Percentiles rank a stretch among this genome's conserved stretches.
phyloP scores from a whole-genome alignment of 1,140 invertebrate genomes.

The Radopholus similis region DNA sequence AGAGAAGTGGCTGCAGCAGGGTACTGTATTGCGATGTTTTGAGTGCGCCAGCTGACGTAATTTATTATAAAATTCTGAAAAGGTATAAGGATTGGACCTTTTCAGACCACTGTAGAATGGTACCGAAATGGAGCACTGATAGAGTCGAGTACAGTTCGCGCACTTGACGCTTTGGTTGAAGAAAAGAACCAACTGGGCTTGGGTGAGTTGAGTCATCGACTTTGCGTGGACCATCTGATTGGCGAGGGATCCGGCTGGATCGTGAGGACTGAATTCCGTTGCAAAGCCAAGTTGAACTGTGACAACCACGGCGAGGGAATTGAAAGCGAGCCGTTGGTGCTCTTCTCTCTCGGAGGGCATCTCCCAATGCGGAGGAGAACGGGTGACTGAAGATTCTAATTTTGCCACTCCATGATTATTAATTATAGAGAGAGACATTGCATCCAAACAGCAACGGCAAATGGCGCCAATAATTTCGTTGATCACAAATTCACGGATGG shows the following conservation, averaged over 20 bases:
- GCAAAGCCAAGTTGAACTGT: background rate
- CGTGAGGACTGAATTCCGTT: background rate
- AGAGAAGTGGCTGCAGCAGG: conserved; percentile 3
- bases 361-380: too few relatives aligned
- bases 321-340: background rate
- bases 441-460: background rate
- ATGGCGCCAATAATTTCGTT: conserved; percentile 15
- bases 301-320: background rate
- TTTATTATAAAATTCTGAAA: background rate
- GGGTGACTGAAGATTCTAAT: background rate
- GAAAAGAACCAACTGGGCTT: background rate
- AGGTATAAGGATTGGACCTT: background rate
- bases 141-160: background rate
- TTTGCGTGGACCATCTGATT: background rate
- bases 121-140: conserved; percentile 4
- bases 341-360: too few relatives aligned
- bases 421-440: background rate
- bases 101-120: conserved; percentile 12
- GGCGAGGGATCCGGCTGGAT: too few relatives aligned
- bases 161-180: background rate
- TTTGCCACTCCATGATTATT: background rate
- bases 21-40: conserved; percentile 19
- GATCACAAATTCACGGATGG: conserved; percentile 25
- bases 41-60: conserved; percentile 59
- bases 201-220: background rate